Base-by-base conservation (phyloP, 53 echinoderm and acorn worm species). In the Antedon mediterranea region DNA sequence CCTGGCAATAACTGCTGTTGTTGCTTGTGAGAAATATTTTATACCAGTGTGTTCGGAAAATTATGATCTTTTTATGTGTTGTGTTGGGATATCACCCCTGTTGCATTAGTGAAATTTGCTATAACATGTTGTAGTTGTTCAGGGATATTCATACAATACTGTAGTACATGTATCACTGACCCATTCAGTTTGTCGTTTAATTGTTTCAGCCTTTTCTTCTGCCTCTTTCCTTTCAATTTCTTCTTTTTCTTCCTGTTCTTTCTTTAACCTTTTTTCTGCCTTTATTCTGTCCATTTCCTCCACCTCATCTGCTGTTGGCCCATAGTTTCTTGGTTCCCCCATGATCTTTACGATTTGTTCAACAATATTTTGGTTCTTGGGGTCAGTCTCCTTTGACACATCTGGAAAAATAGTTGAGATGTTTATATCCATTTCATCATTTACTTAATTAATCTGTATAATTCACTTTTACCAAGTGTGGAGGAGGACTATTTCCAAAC, bases 261-360 rank as follows among this genome's bases (percentile, higher is more conserved):
- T 92, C 92, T 90, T 90, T 20, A 98, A 71, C 80, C 90, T 86
- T 74, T 98, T 90, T 86, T 98, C 98, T 6, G 93, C 89, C 80
- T 92, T 90, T 28, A 78, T 42, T 34, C 86, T 85, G 30, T 98
- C 98, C 79, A 84, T 92, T 77, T 93, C 93, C 33, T 88, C 98
- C 28, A 98, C 44, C 42, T 98, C 98, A 42, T 98, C 98, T 71
- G 79, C 71, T 75, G 98, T 98, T 29, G 88, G 98, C 30, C 98
- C 98, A 71, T 98, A 98, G 82, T 98, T 98, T 29, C 98, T 79
- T 28, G 98, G 98, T 78, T 93, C 88, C n/a, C 92, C 98, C 98
- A 98, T 98, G 83, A 77, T 85, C 81, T 98, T 98, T 33, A 86
- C 73, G 75, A 93, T 80, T 78, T 98, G 84, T 34, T 98, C 98